Evolutionary conservation across 2,797 vertebrate species (phyloP).

Genomic region (Threskiornis aethiopicus): DNA sequence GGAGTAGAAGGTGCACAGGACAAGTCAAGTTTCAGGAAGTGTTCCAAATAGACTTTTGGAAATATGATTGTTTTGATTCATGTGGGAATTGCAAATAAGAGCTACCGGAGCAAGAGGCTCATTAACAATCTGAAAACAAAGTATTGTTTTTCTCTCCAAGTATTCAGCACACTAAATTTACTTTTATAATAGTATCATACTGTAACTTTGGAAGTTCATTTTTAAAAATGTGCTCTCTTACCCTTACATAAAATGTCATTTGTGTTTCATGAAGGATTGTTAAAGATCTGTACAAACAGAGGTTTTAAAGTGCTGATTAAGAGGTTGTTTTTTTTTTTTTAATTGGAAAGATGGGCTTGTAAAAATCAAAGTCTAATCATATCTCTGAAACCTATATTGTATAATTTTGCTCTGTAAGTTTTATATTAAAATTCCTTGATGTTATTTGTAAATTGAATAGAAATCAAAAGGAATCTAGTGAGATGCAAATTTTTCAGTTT

Average conservation of each 20-base stretch:
- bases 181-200: background rate
- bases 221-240: background rate
- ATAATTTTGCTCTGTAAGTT: background rate
- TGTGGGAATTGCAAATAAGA: background rate
- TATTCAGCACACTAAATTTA: background rate
- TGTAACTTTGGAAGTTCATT: background rate
- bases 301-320: background rate
- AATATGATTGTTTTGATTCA: background rate
- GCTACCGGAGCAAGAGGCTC: background rate
- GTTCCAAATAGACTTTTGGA: background rate
- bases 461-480: background rate
- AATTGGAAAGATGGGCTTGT: background rate
- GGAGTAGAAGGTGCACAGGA: background rate
- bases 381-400: background rate
- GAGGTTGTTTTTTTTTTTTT: background rate
- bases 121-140: background rate
- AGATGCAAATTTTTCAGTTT: background rate
- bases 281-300: background rate
- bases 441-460: constrained; percentile 21
- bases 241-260: background rate
- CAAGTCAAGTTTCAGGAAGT: background rate
- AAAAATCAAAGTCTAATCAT: background rate
- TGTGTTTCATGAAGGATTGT: background rate
- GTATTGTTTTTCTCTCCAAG: background rate
- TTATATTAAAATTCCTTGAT: background rate